Percentiles rank a stretch among this genome's conserved stretches.
Evolutionary conservation across 2,113 vertebrate species (phyloP).

Genomic region (Heterotilapia buettikoferi): DNA sequence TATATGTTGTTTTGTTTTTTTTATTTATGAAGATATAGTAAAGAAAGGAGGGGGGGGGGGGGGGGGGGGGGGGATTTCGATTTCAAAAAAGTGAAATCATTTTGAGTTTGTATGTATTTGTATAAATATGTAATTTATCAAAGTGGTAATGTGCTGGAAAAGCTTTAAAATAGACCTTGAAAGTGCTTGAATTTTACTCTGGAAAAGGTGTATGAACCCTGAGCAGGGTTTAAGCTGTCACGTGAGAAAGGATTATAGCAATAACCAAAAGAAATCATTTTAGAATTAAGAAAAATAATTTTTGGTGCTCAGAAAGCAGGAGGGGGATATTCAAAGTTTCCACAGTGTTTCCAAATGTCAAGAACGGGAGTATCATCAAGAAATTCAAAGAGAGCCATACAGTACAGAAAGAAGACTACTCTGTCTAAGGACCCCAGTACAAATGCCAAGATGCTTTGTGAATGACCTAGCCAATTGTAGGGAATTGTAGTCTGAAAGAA

Average conservation of each 20-base stretch:
- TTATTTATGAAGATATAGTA: no score
- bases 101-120: not conserved
- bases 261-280: not conserved
- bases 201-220: not conserved
- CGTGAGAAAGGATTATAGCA: not conserved
- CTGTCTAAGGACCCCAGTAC: not conserved
- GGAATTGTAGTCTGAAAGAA: not conserved
- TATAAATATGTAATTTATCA: not conserved
- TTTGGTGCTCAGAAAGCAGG: not conserved
- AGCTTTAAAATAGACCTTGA: not conserved
- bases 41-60: no score
- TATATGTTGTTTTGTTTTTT: no score
- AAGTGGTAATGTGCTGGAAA: not conserved
- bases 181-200: not conserved
- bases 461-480: not conserved
- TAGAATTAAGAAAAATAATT: not conserved
- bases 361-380: not conserved
- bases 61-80: no score
- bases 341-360: not conserved
- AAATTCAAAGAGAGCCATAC: not conserved
- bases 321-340: not conserved
- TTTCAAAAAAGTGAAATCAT: not conserved
- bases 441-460: not conserved
- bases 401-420: not conserved
- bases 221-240: not conserved